Evolutionary conservation across 2,888 invertebrate genomes (phyloP).

Genomic region (Netelia virgata): DNA sequence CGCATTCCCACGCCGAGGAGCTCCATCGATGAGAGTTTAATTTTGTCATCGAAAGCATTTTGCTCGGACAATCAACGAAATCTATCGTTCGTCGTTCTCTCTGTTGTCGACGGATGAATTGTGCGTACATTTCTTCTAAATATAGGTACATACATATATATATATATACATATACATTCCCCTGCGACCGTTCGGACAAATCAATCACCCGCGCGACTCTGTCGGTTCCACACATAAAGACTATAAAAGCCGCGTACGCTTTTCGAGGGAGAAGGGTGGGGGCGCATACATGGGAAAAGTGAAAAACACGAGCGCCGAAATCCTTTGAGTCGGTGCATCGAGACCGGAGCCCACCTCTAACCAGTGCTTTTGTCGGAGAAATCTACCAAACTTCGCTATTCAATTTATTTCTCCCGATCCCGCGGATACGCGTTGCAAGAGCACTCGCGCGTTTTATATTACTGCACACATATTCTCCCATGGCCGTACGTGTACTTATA

Average conservation of each 20-base stretch:
- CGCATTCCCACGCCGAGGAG: background rate
- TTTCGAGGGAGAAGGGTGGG: background rate
- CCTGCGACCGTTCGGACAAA: conserved; percentile 35
- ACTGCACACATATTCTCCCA: conserved; percentile 16
- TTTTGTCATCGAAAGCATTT: conserved; percentile 53
- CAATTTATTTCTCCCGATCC: conserved; percentile 51
- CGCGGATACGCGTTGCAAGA: background rate
- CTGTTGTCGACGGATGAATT: background rate
- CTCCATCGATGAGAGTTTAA: conserved; percentile 16
- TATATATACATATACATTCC: background rate
- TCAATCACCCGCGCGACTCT: conserved; percentile 53
- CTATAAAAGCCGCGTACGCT: conserved; percentile 11
- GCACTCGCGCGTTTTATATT: conserved; percentile 19
- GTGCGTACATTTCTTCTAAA: background rate
- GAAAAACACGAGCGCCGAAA: conserved; percentile 37
- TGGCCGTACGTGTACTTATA: background rate
- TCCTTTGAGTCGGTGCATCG: conserved; percentile 53
- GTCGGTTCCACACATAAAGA: conserved; percentile 12
- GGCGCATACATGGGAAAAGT: background rate
- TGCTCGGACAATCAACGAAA: conserved; percentile 37
- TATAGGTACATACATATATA: conserved; percentile 5
- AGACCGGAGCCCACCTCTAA: conserved; percentile 23
- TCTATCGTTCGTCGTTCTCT: conserved; percentile 1
- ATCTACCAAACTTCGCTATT: conserved; percentile 46
- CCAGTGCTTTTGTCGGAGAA: conserved; percentile 5